These are phyloP conservation scores for Clarias batrachus DNA, from an alignment of 2,113 vertebrate genomes.

Conservation along the genomic window DNA sequence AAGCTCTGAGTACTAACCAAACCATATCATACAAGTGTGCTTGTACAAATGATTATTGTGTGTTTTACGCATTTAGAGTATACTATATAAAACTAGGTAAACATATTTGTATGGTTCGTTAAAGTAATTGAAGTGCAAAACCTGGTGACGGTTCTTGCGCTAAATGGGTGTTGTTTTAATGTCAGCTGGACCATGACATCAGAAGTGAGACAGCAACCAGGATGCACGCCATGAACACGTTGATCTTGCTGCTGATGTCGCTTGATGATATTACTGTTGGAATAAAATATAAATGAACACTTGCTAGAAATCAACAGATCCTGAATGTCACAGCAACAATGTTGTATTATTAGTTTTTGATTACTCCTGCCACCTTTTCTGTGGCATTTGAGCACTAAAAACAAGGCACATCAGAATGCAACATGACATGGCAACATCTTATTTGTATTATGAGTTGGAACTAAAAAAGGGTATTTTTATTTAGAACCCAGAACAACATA, in stretches of 20 bases:
- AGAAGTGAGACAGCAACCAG: conserved; percentile 27
- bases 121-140: neutral
- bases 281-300: neutral
- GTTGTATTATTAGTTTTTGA: neutral
- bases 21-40: neutral
- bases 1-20: neutral
- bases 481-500: too few species aligned
- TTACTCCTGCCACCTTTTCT: too few species aligned
- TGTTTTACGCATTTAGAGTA: neutral
- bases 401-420: too few species aligned
- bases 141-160: neutral
- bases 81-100: neutral
- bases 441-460: too few species aligned
- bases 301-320: neutral
- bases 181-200: conserved; percentile 24
- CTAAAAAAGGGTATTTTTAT: too few species aligned
- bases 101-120: neutral
- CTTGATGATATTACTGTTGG: conserved; percentile 33
- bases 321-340: neutral
- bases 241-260: conserved; percentile 29
- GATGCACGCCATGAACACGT: conserved; percentile 6
- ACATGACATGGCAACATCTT: too few species aligned
- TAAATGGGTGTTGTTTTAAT: neutral
- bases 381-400: too few species aligned
- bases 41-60: neutral